These are phyloP conservation scores for Acromyrmex heyeri DNA, from an alignment of 1,140 invertebrate genomes.

Conservation along the genomic window DNA sequence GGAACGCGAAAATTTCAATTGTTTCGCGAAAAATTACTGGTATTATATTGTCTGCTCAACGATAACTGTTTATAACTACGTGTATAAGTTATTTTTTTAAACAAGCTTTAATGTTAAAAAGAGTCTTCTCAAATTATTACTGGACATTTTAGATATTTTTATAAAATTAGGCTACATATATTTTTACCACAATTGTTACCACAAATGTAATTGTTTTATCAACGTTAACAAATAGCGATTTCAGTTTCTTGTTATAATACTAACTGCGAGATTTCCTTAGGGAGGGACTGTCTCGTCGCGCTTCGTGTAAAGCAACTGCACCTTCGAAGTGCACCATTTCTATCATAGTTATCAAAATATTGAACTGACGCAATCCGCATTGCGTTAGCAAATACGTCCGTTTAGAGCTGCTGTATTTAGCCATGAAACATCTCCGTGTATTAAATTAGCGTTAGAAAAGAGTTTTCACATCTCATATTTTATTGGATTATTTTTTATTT, in stretches of 20 bases:
- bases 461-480: slow-evolving; percentile 1
- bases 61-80: not conserved
- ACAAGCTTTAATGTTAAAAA: not conserved
- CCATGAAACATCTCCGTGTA: slow-evolving; percentile 30
- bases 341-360: slow-evolving; percentile 49
- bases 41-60: not conserved
- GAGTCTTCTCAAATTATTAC: not conserved
- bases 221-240: not conserved
- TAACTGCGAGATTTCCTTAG: slow-evolving; percentile 39
- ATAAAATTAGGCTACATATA: not conserved
- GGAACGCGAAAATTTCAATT: too few relatives aligned
- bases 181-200: not conserved
- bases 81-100: not conserved
- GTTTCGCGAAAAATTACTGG: not conserved
- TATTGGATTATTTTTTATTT: too few relatives aligned
- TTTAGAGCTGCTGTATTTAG: slow-evolving; percentile 61
- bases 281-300: not conserved
- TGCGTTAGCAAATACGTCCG: slow-evolving; percentile 65
- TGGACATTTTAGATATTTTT: not conserved
- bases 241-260: not conserved
- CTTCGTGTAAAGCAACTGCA: slow-evolving; percentile 35
- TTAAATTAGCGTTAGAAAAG: slow-evolving; percentile 9
- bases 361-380: slow-evolving; percentile 34
- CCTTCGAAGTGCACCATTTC: slow-evolving; percentile 16
- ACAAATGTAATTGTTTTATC: not conserved